Conservation (phyloP, 2,113 vertebrate genomes). For the Panurus biarmicus region DNA sequence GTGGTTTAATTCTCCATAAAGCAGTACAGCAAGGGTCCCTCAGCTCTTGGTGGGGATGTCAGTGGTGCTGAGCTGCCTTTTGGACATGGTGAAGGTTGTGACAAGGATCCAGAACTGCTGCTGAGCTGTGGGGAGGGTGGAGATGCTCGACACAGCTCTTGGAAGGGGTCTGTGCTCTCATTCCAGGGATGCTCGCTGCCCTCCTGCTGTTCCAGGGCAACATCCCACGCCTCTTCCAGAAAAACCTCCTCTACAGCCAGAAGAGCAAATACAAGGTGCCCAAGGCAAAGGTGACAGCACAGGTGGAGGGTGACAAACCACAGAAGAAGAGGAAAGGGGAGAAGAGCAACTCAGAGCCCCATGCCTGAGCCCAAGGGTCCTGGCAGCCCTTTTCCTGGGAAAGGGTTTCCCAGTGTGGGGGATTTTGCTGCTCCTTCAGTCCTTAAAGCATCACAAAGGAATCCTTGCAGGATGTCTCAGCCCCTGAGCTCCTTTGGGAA, state of each 20-base stretch:
- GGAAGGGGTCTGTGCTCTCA: not conserved
- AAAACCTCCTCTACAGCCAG: slow-evolving; percentile 76
- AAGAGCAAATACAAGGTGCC: slow-evolving; percentile 78
- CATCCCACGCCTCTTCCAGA: slow-evolving; percentile 84
- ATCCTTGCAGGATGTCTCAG: not conserved
- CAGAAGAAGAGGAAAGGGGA: not conserved
- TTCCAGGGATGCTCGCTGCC: slow-evolving; percentile 82
- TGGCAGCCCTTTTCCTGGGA: not conserved
- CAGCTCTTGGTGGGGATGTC: not conserved
- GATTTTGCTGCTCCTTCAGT: not conserved
- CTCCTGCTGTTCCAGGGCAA: slow-evolving; percentile 79
- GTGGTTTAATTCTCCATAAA: not conserved
- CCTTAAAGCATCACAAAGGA: not conserved
- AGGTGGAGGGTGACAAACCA: accelerated
- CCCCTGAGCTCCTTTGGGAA: not conserved
- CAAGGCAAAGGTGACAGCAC: slow-evolving; percentile 38
- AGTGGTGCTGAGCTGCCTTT: not conserved
- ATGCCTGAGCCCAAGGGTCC: not conserved
- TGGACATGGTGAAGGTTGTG: too few relatives aligned
- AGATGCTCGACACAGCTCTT: accelerated
- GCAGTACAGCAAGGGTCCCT: accelerated
- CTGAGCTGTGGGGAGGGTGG: not conserved
- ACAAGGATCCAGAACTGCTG: not conserved
- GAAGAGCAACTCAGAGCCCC: not conserved
- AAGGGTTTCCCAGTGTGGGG: accelerated